These are phyloP conservation scores for Chrysopilus asiliformis DNA, from an alignment of 2,888 invertebrate species.

Conservation along the genomic window DNA sequence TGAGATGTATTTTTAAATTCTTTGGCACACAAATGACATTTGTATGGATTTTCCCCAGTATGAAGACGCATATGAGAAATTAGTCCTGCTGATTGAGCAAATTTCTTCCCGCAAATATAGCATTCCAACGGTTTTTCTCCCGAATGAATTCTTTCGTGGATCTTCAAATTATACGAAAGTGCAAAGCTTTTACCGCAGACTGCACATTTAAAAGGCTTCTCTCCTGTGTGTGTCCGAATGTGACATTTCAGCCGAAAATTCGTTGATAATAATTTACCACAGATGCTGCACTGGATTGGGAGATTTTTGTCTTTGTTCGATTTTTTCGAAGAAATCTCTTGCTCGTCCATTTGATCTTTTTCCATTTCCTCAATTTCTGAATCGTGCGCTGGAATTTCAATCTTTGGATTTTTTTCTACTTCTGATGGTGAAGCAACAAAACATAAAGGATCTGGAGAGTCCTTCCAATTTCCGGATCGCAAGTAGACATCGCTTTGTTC, in stretches of 20 bases:
- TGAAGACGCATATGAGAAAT: constrained; percentile 36
- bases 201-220: constrained; percentile 34
- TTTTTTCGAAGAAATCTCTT: background rate
- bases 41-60: constrained; percentile 38
- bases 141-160: constrained; percentile 38
- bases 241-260: constrained; percentile 39
- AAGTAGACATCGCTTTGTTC: constrained; percentile 1
- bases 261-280: constrained; percentile 42
- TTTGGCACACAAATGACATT: constrained; percentile 36
- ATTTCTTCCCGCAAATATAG: constrained; percentile 33
- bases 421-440: background rate
- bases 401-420: background rate
- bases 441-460: background rate
- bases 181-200: constrained; percentile 38
- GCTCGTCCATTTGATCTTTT: background rate
- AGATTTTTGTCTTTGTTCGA: constrained; percentile 18
- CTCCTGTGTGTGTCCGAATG: constrained; percentile 35
- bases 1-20: constrained; percentile 39
- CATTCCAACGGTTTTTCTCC: constrained; percentile 40
- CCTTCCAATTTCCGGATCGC: background rate
- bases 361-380: background rate
- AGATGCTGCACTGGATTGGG: constrained; percentile 37
- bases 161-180: constrained; percentile 36
- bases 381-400: background rate
- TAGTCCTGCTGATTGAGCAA: constrained; percentile 38